Conservation (phyloP, 2,113 vertebrate species). For the Castor canadensis region DNA sequence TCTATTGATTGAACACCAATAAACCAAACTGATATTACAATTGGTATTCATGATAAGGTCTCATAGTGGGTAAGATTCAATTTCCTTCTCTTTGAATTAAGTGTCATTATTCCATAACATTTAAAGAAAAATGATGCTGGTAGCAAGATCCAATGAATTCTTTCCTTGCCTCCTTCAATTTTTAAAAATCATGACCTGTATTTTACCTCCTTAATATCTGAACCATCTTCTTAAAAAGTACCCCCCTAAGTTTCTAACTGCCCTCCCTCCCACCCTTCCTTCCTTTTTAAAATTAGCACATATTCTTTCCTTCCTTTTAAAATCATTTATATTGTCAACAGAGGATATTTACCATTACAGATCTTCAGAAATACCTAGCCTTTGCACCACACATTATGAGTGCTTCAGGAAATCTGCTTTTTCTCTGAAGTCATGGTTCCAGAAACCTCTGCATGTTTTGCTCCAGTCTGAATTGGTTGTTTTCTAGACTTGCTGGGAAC, state of each 20-base stretch:
- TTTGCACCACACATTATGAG: not conserved
- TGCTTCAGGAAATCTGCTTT: not conserved
- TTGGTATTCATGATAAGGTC: not conserved
- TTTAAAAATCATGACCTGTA: not conserved
- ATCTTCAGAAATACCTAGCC: not conserved
- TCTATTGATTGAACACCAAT: not conserved
- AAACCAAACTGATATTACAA: not conserved
- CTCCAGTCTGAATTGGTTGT: not conserved
- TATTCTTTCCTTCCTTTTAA: not conserved
- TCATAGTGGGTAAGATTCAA: not conserved
- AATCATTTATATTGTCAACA: not conserved
- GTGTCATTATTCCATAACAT: not conserved
- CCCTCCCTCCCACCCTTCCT: too few species aligned
- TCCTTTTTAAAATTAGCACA: too few species aligned
- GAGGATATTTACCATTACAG: not conserved
- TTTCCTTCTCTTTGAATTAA: not conserved
- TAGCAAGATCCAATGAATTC: not conserved
- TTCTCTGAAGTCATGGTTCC: not conserved
- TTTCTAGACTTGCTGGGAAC: not conserved
- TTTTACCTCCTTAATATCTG: not conserved
- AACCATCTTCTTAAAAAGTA: not conserved
- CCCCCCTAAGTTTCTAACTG: not conserved
- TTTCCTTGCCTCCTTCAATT: not conserved
- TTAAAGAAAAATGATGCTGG: not conserved
- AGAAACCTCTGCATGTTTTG: not conserved